Conservation (phyloP, 2,113 vertebrate genomes). For the Crotalus horridus region DNA sequence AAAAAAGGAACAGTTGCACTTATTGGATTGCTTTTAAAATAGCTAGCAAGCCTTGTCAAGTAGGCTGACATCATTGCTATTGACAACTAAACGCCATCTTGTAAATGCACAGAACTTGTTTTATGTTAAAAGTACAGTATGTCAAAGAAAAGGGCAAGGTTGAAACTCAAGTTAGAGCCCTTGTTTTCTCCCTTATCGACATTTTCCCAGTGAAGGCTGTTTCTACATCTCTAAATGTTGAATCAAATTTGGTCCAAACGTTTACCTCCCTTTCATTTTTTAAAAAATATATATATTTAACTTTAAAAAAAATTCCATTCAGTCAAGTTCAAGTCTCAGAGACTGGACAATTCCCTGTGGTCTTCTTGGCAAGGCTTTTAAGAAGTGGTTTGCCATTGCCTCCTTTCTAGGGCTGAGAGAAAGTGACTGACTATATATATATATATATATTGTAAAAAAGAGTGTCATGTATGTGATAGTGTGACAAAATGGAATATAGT, state of each 20-base stretch:
- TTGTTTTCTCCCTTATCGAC: background rate
- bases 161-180: background rate
- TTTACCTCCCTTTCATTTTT: background rate
- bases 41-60: background rate
- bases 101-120: background rate
- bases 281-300: background rate
- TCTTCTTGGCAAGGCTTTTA: background rate
- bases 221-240: background rate
- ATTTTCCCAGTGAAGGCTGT: background rate
- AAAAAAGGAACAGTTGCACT: background rate
- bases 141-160: background rate
- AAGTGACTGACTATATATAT: background rate
- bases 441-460: background rate
- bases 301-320: background rate
- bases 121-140: background rate
- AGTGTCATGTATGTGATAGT: background rate
- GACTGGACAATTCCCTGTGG: background rate
- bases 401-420: background rate
- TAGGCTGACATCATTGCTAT: background rate
- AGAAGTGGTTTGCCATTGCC: background rate
- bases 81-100: background rate
- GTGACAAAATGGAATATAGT: background rate
- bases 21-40: constrained; percentile 10
- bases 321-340: background rate
- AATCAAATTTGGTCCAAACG: background rate